Evolutionary conservation across 1,140 invertebrate genomes (phyloP), one percentile per base, ranked within the genome.

Genomic region (Epicauta chinensis): DNA sequence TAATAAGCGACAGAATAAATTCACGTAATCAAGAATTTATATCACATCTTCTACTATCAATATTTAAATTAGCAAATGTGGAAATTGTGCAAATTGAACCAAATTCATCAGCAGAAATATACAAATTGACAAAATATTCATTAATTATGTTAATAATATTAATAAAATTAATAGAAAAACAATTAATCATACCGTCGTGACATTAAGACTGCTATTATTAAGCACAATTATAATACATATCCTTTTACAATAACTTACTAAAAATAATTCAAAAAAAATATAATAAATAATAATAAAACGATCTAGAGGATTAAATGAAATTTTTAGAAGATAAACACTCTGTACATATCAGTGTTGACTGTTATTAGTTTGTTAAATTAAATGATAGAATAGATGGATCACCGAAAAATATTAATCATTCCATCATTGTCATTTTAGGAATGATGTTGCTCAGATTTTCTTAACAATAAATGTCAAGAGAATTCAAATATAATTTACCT

Each of bases 41-140:
- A 58, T 88, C 86, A 14, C 87, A 93, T 71, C 81, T 89, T 30
- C 76, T 91, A 10, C 77, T 93, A 7, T 92, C 89, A 54, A 89
- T 92, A 67, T 88, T 92, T 71, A 92, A 92, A 75, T 88, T 92
- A 75, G 88, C 89, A n/a, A 87, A 91, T 75, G 87, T 91, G 13
- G 87, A 91, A 69, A 84, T 89, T 29, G 77, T 84, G 32, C 67
- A 66, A 37, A 59, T 69, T 14, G 65, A 71, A 51, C 52, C 65
- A 30, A 64, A 51, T 50, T 68, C 66, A 13, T 54, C 63, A 30
- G 56, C 53, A 38, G 9, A 47, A 10, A 41, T 15, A 30, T 46
- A 46, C 14, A 39, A 17, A 44, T 48, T 36, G 44, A 34, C 29
- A 35, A 16, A 51, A 35, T 37, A 56, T 50, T 51, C 62, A 51